phyloP scores from a whole-genome alignment of 1,140 invertebrate species.

The Drosophila mauritiana region DNA sequence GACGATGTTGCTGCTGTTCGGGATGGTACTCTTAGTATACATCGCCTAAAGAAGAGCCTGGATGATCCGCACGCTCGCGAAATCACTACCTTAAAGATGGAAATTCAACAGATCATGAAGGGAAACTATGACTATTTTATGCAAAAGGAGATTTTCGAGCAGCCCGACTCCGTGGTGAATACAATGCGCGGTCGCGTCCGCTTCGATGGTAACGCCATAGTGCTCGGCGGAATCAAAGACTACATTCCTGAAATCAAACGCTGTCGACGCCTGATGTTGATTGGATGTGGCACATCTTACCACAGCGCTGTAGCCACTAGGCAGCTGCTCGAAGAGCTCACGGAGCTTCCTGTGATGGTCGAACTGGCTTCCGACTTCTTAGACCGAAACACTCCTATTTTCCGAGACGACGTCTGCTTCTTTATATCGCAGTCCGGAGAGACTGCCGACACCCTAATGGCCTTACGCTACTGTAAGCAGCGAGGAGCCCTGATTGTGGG shows the following conservation, averaged over 20 bases:
- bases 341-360: slow-evolving; percentile 99
- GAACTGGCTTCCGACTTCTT: slow-evolving; percentile 99
- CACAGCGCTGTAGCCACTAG: slow-evolving; percentile 99
- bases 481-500: slow-evolving; percentile 98
- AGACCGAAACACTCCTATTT: slow-evolving; percentile 98
- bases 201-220: slow-evolving; percentile 91
- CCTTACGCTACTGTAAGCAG: slow-evolving; percentile 97
- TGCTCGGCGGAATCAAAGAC: slow-evolving; percentile 90
- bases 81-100: slow-evolving; percentile 98
- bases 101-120: slow-evolving; percentile 99
- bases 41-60: slow-evolving; percentile 91
- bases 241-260: slow-evolving; percentile 98
- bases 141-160: slow-evolving; percentile 99
- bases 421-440: slow-evolving; percentile 99
- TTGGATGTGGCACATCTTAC: slow-evolving; percentile 99
- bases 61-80: slow-evolving; percentile 95
- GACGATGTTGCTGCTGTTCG: slow-evolving; percentile 95
- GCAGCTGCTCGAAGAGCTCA: slow-evolving; percentile 98
- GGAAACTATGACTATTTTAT: slow-evolving; percentile 99
- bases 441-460: slow-evolving; percentile 99
- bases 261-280: slow-evolving; percentile 97
- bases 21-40: slow-evolving; percentile 96
- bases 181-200: slow-evolving; percentile 99
- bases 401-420: slow-evolving; percentile 99
- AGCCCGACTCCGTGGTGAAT: slow-evolving; percentile 99